phyloP scores from a whole-genome alignment of 2,797 vertebrate species.

The Australoheros facetus region DNA sequence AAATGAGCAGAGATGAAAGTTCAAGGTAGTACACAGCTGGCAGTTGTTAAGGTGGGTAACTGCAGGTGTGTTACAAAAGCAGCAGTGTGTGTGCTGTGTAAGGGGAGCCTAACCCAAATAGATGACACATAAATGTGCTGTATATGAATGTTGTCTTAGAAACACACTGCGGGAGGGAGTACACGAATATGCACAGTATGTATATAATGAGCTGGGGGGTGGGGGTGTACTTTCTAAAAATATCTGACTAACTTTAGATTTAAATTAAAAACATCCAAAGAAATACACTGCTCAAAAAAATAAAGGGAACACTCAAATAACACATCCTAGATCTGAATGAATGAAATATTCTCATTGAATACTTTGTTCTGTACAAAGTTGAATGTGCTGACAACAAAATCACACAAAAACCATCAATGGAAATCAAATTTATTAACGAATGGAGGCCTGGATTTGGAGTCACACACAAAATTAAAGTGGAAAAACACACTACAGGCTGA shows the following conservation, averaged over 20 bases:
- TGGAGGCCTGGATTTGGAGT: too few species aligned
- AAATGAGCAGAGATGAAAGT: slow-evolving; percentile 63
- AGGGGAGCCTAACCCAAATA: slow-evolving; percentile 61
- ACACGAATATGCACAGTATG: background rate
- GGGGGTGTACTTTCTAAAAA: slow-evolving; percentile 8
- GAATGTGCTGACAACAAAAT: too few species aligned
- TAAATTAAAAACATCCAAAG: background rate
- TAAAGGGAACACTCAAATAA: too few species aligned
- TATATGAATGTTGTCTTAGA: slow-evolving; percentile 34
- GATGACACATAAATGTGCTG: slow-evolving; percentile 52
- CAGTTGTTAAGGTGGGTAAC: slow-evolving; percentile 62
- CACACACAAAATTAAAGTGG: too few species aligned
- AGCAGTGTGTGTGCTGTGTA: slow-evolving; percentile 51
- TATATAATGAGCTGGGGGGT: background rate
- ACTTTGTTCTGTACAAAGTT: too few species aligned
- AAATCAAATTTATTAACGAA: too few species aligned
- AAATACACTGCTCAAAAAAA: background rate
- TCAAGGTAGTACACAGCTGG: slow-evolving; percentile 67
- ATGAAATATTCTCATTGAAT: too few species aligned
- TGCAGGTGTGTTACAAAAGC: slow-evolving; percentile 65
- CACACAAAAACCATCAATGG: too few species aligned
- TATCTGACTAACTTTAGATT: background rate
- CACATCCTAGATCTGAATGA: too few species aligned
- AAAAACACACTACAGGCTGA: too few species aligned
- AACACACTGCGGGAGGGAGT: slow-evolving; percentile 23